Conservation (phyloP, 2,113 vertebrate species). For the Peromyscus polionotus region DNA sequence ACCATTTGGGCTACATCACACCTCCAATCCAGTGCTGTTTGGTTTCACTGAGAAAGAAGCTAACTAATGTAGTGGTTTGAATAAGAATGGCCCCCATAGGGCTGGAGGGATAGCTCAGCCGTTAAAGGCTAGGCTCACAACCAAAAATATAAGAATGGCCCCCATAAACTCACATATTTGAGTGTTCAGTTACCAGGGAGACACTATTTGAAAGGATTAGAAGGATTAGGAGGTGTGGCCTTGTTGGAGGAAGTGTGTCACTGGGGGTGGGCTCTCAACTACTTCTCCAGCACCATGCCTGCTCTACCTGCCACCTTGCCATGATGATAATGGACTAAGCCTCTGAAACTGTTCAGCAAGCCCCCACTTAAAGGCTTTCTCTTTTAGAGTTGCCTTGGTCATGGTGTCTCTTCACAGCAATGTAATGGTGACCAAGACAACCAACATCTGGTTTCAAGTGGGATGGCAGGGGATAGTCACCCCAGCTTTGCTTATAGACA, state of each 20-base stretch:
- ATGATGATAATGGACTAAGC: not conserved
- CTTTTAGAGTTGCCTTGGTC: not conserved
- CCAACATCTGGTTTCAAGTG: not conserved
- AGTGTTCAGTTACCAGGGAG: not conserved
- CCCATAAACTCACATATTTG: not conserved
- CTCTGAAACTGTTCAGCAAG: not conserved
- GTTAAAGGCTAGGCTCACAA: too few relatives aligned
- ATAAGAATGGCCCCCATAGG: not conserved
- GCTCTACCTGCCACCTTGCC: not conserved
- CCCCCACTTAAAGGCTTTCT: not conserved
- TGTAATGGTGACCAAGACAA: not conserved
- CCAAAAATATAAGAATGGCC: too few relatives aligned
- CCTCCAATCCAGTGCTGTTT: not conserved
- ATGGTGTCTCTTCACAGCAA: not conserved
- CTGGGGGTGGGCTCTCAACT: not conserved
- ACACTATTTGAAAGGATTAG: not conserved
- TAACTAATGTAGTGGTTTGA: not conserved
- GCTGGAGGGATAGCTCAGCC: too few relatives aligned
- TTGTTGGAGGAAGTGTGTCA: not conserved
- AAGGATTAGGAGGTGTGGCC: not conserved
- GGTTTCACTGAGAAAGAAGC: slow-evolving; percentile 3
- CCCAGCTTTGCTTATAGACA: not conserved
- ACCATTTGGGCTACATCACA: not conserved
- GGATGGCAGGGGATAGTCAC: not conserved
- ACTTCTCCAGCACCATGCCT: too few relatives aligned